These are phyloP conservation scores for fruit fly (Drosophila melanogaster) DNA, from an alignment of 1,140 invertebrate species.

Conservation along the genomic window Release_6_plus_ISO1_MT NT_033777.3:24766001-24766500, in stretches of 20 bases:
- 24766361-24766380: not conserved
- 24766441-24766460: not conserved
- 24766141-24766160: slow-evolving; percentile 59
- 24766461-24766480: slow-evolving; percentile 26
- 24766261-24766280: slow-evolving; percentile 68
- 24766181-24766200: slow-evolving; percentile 1
- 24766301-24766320: slow-evolving; percentile 46
- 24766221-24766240: slow-evolving; percentile 51
- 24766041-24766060: slow-evolving; percentile 26
- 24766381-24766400: slow-evolving; percentile 13
- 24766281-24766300: slow-evolving; percentile 45
- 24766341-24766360: slow-evolving; percentile 44
- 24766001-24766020: slow-evolving; percentile 17
- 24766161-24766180: not conserved
- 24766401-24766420: slow-evolving; percentile 15
- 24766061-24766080: slow-evolving; percentile 45
- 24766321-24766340: slow-evolving; percentile 17
- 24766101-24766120: slow-evolving; percentile 66
- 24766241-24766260: slow-evolving; percentile 58
- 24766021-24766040: slow-evolving; percentile 3
- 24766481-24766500: slow-evolving; percentile 55
- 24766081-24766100: slow-evolving; percentile 66
- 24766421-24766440: slow-evolving; percentile 12
- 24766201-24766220: slow-evolving; percentile 35
- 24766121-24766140: slow-evolving; percentile 72